Base-by-base conservation (phyloP, 2,113 vertebrate genomes). In the Vombatus ursinus region DNA sequence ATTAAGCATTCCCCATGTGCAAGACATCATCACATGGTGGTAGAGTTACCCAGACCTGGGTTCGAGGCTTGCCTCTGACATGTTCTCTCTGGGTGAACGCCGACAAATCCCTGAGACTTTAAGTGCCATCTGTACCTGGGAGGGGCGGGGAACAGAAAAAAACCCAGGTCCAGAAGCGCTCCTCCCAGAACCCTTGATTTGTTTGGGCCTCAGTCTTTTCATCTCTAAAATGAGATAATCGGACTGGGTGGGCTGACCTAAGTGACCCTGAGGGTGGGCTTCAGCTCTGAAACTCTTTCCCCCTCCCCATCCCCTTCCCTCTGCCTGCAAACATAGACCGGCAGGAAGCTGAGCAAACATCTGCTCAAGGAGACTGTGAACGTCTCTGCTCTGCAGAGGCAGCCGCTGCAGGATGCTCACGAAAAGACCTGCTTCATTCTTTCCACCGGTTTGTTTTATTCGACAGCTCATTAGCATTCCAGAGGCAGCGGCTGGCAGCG, bases 381-480 rank as follows among this genome's bases (percentile, higher is more conserved):
- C 12, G 52, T 52, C 50, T 51, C 25, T 31, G 24, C 92, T 93
- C 25, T 54, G 90, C 16, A 52, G 89, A 19, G 0, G 0, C 16
- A 48, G 47, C 47, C 22, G 3, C 51, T 77, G 49, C 0, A 25
- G 1, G 8, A 3, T 10, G 9, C 0, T 0, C 44, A 50, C 8
- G 89, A 49, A 91, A 93, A 16, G 22, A 53, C 16, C 23, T 23
- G 49, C 31, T 61, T 96, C 24, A 47, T 0, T 0, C 0, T 91
- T 52, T 96, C 50, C 44, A 47, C 44, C 1, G 24, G 53, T 26
- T 54, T 19, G 3, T 93, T 1, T 96, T 92, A 91, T 91, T 94
- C 92, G 96, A 90, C 48, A 95, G 92, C 92, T 96, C 92, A 95
- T 97, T 96, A 91, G 94, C 89, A 50, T 96, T 95, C 95, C 96